Evolutionary conservation across 2,888 invertebrate species (phyloP).

Genomic region (Dyspetes luteomarginatus): DNA sequence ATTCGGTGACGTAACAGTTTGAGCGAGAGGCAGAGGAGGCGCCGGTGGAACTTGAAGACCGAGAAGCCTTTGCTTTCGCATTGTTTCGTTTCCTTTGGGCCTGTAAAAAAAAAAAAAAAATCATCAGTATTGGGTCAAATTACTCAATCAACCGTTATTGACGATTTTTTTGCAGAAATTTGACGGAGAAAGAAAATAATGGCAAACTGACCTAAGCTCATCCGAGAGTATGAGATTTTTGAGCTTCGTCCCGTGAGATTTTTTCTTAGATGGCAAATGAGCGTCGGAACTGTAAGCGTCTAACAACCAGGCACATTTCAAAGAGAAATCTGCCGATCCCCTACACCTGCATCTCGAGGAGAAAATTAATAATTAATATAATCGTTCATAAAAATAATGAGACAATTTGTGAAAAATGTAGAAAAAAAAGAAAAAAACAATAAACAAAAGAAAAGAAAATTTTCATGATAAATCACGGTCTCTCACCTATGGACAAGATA

Average conservation of each 20-base stretch:
- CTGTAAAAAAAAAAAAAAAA: slow-evolving; percentile 67
- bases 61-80: slow-evolving; percentile 77
- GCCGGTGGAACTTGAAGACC: slow-evolving; percentile 81
- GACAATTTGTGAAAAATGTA: neutral
- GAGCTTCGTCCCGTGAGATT: slow-evolving; percentile 90
- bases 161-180: neutral
- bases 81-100: slow-evolving; percentile 80
- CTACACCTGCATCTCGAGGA: slow-evolving; percentile 88
- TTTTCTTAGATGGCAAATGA: slow-evolving; percentile 88
- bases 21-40: slow-evolving; percentile 80
- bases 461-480: slow-evolving; percentile 20
- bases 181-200: neutral
- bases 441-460: neutral
- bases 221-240: slow-evolving; percentile 90
- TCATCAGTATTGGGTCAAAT: neutral
- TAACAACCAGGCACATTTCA: slow-evolving; percentile 97
- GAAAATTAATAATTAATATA: slow-evolving; percentile 41
- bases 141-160: neutral
- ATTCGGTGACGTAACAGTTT: slow-evolving; percentile 82
- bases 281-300: slow-evolving; percentile 95
- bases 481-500: slow-evolving; percentile 86
- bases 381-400: neutral
- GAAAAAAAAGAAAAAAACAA: slow-evolving; percentile 13
- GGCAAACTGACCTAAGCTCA: slow-evolving; percentile 84
- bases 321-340: slow-evolving; percentile 96